These are phyloP conservation scores for Phylloscopus trochiloides DNA, from an alignment of 2,113 vertebrate species.

Conservation along the genomic window DNA sequence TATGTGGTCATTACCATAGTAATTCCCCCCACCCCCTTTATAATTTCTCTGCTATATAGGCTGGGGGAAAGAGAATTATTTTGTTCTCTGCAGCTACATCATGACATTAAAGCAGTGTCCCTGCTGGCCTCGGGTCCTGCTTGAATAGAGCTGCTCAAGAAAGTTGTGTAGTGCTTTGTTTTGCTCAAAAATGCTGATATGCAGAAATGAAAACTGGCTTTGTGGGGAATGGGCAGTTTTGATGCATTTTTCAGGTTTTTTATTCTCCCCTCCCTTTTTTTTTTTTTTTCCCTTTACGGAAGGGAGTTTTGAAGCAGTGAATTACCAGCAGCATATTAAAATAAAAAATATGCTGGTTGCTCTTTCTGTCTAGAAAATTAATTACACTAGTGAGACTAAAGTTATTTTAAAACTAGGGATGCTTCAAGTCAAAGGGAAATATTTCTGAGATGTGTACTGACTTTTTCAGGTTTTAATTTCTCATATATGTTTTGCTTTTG, in stretches of 20 bases:
- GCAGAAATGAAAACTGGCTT: constrained; percentile 32
- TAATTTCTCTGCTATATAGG: neutral
- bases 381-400: constrained; percentile 5
- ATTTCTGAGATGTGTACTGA: neutral
- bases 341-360: neutral
- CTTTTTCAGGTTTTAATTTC: constrained; percentile 10
- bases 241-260: constrained; percentile 13
- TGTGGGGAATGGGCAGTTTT: constrained; percentile 46
- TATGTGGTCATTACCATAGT: constrained; percentile 35
- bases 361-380: constrained; percentile 43
- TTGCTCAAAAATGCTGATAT: neutral
- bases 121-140: constrained; percentile 12
- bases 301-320: neutral
- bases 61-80: constrained; percentile 3
- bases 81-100: constrained; percentile 29
- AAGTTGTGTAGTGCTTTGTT: constrained; percentile 53
- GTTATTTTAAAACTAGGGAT: neutral
- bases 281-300: neutral
- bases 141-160: constrained; percentile 43
- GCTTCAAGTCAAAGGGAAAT: constrained; percentile 17
- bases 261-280: neutral
- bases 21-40: neutral
- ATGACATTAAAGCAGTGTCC: constrained; percentile 12
- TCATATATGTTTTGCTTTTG: neutral
- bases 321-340: neutral